Evolutionary conservation across 2,888 invertebrate species (phyloP).

Genomic region (Ethmia dodecea): DNA sequence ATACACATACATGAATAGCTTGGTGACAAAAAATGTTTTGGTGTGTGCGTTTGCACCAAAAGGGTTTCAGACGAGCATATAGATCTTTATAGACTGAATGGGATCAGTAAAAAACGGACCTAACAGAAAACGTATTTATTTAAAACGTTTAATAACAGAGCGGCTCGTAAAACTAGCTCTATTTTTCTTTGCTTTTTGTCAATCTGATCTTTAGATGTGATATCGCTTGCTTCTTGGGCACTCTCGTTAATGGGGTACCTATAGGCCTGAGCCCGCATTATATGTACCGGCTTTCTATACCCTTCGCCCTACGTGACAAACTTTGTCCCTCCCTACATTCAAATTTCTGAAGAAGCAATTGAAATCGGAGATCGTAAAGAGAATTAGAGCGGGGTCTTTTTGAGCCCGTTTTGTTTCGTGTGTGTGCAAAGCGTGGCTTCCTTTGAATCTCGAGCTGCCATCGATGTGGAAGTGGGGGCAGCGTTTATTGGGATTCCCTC

Average conservation of each 20-base stretch:
- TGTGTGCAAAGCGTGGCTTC: conserved; percentile 70
- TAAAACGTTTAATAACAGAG: conserved; percentile 72
- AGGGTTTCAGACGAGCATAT: conserved; percentile 55
- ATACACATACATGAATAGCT: conserved; percentile 43
- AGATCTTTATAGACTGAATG: conserved; percentile 57
- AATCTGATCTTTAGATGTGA: conserved; percentile 68
- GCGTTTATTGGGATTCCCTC: conserved; percentile 74
- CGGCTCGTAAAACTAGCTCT: conserved; percentile 65
- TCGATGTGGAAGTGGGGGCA: conserved; percentile 72
- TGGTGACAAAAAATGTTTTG: conserved; percentile 54
- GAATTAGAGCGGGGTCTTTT: conserved; percentile 75
- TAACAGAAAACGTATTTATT: conserved; percentile 57
- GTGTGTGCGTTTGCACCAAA: conserved; percentile 53
- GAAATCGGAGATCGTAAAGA: conserved; percentile 78
- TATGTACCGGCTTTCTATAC: conserved; percentile 63
- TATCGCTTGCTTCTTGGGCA: conserved; percentile 64
- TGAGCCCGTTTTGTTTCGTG: conserved; percentile 70
- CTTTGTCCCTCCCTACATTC: conserved; percentile 76
- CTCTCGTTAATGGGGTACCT: conserved; percentile 74
- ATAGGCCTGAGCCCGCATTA: conserved; percentile 69
- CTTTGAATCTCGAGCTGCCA: conserved; percentile 75
- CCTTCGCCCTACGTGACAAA: conserved; percentile 70
- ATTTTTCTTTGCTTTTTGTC: conserved; percentile 64
- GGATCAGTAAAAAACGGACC: conserved; percentile 54
- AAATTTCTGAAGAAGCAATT: conserved; percentile 78